Conservation (phyloP, 2,888 invertebrate genomes). For the Harpagoxenus sublaevis region DNA sequence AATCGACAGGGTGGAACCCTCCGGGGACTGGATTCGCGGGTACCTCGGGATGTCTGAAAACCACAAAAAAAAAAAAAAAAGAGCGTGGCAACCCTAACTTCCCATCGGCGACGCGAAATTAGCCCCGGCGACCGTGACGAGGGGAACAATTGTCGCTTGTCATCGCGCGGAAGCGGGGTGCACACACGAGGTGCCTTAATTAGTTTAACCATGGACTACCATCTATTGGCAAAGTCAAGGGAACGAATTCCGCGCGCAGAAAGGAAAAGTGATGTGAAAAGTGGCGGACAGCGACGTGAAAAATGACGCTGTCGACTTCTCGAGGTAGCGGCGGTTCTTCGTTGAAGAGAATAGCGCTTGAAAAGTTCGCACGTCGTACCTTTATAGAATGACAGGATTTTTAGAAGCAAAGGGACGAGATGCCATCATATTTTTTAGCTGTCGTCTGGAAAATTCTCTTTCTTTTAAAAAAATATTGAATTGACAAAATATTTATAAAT, state of each 20-base stretch:
- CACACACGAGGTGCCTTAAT: not conserved
- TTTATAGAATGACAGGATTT: conserved; percentile 35
- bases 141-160: not conserved
- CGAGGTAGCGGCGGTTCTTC: conserved; percentile 2
- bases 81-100: conserved; percentile 42
- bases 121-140: conserved; percentile 7
- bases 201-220: conserved; percentile 2
- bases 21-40: conserved; percentile 70
- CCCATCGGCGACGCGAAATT: conserved; percentile 37
- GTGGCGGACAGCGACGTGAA: conserved; percentile 36
- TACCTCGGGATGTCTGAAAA: conserved; percentile 70
- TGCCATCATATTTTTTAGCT: conserved; percentile 15
- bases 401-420: not conserved
- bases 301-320: conserved; percentile 43
- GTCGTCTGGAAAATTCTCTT: not conserved
- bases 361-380: conserved; percentile 37
- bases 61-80: conserved; percentile 26
- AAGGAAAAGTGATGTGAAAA: conserved; percentile 51
- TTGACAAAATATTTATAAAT: not conserved
- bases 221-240: not conserved
- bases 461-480: not conserved
- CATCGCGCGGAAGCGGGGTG: not conserved
- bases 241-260: conserved; percentile 5
- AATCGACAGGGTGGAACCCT: conserved; percentile 80
- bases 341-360: conserved; percentile 44